A percentile compares a stretch with the other conserved stretches of the same genome.
These are phyloP conservation scores for Lepidurus packardi DNA, from an alignment of 1,140 invertebrate species.

Conservation along the genomic window DNA sequence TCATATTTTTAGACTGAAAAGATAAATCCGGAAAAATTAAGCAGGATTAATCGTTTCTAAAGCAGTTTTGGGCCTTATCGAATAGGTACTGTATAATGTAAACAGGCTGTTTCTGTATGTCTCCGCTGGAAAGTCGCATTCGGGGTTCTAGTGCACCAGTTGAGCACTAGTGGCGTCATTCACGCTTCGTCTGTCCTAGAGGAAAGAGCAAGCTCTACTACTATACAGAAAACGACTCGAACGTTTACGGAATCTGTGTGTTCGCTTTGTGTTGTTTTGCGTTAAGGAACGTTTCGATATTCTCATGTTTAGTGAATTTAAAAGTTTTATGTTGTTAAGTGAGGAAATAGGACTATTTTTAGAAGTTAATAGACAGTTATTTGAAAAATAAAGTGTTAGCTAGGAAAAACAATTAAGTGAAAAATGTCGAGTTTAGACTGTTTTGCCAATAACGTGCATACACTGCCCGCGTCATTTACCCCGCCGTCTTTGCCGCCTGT, in stretches of 20 bases:
- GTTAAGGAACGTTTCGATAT: too few species aligned
- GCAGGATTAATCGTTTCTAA: background rate
- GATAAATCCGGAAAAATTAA: background rate
- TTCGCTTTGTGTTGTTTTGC: too few species aligned
- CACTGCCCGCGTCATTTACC: background rate
- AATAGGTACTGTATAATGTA: background rate
- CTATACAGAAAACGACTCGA: background rate
- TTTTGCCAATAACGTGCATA: slow-evolving; percentile 4
- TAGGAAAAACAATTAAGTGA: too few species aligned
- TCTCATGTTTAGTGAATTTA: too few species aligned
- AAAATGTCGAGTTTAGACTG: slow-evolving; percentile 9
- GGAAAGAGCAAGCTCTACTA: background rate
- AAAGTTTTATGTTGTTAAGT: too few species aligned
- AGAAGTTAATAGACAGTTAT: too few species aligned
- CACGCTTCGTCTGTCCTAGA: background rate
- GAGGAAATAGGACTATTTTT: too few species aligned
- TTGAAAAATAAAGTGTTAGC: too few species aligned
- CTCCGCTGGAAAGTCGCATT: background rate
- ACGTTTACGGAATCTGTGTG: background rate
- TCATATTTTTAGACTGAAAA: background rate
- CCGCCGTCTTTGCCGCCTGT: slow-evolving; percentile 7
- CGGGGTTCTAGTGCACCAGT: background rate
- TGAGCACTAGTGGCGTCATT: slow-evolving; percentile 11
- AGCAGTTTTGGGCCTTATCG: background rate
- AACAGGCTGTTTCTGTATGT: background rate